A percentile compares a stretch with the other conserved stretches of the same genome.
phyloP scores from a whole-genome alignment of 2,113 vertebrate genomes.

The Ptilorrhoa leucosticta region DNA sequence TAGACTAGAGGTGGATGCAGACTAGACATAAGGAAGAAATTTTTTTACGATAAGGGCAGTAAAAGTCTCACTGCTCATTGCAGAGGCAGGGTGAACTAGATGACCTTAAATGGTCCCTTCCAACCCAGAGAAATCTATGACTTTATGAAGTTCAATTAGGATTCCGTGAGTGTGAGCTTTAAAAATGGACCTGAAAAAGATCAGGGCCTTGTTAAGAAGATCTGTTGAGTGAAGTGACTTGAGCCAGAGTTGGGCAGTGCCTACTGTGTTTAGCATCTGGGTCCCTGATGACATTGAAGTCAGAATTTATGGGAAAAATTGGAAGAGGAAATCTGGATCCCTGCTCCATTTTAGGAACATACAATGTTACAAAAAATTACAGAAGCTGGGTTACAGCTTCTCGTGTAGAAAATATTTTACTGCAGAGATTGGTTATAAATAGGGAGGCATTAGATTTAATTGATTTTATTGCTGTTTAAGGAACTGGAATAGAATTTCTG shows the following conservation, averaged over 20 bases:
- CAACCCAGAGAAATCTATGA: neutral
- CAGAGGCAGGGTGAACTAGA: neutral
- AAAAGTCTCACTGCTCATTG: neutral
- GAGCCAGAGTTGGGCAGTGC: neutral
- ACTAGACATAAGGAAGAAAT: neutral
- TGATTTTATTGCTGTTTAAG: neutral
- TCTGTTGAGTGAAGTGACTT: neutral
- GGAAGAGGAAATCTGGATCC: neutral
- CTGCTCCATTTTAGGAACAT: neutral
- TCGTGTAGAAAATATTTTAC: neutral
- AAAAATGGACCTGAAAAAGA: neutral
- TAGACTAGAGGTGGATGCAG: neutral
- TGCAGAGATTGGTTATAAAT: neutral
- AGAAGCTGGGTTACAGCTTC: neutral
- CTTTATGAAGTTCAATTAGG: neutral
- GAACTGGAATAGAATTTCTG: neutral
- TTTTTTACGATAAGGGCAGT: neutral
- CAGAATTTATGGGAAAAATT: neutral
- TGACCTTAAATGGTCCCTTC: neutral
- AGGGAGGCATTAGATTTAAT: neutral
- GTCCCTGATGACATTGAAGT: neutral
- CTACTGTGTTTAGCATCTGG: neutral
- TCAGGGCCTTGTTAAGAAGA: neutral
- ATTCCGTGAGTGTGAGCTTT: neutral
- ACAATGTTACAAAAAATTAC: neutral